These are phyloP conservation scores for Decapterus maruadsi DNA, from an alignment of 2,797 vertebrate species.

Conservation along the genomic window DNA sequence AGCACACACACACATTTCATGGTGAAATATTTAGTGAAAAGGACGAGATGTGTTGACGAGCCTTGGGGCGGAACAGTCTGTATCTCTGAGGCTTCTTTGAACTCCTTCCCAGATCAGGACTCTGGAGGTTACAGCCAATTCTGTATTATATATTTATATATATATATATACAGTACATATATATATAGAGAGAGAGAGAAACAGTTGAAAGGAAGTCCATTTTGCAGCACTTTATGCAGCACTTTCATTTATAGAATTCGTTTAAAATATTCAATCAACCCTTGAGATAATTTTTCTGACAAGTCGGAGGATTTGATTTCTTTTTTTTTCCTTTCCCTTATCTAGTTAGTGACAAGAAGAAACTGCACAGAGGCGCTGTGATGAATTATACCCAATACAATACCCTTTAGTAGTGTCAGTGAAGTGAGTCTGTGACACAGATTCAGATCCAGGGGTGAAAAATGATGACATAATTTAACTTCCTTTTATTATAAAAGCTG, in stretches of 20 bases:
- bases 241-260: slow-evolving; percentile 29
- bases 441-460: slow-evolving; percentile 13
- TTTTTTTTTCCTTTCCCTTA: not conserved
- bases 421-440: slow-evolving; percentile 7
- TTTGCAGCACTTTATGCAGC: slow-evolving; percentile 24
- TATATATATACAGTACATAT: too few species aligned
- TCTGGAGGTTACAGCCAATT: not conserved
- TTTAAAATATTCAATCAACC: slow-evolving; percentile 42
- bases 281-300: slow-evolving; percentile 28
- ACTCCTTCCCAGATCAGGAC: slow-evolving; percentile 23
- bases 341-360: slow-evolving; percentile 15
- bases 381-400: slow-evolving; percentile 16
- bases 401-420: not conserved
- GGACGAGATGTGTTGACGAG: slow-evolving; percentile 16
- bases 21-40: slow-evolving; percentile 46
- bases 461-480: slow-evolving; percentile 8
- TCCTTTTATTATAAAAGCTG: not conserved
- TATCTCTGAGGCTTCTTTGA: slow-evolving; percentile 46
- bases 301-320: slow-evolving; percentile 21
- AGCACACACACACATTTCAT: not conserved
- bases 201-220: slow-evolving; percentile 30
- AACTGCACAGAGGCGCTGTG: not conserved
- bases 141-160: slow-evolving; percentile 8
- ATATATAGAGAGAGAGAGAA: not conserved
- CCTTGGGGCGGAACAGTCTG: slow-evolving; percentile 29